A percentile compares a stretch with the other conserved stretches of the same genome.
These are phyloP conservation scores for Pseudomugil tenellus DNA, from an alignment of 2,797 vertebrate species.

Conservation along the genomic window DNA sequence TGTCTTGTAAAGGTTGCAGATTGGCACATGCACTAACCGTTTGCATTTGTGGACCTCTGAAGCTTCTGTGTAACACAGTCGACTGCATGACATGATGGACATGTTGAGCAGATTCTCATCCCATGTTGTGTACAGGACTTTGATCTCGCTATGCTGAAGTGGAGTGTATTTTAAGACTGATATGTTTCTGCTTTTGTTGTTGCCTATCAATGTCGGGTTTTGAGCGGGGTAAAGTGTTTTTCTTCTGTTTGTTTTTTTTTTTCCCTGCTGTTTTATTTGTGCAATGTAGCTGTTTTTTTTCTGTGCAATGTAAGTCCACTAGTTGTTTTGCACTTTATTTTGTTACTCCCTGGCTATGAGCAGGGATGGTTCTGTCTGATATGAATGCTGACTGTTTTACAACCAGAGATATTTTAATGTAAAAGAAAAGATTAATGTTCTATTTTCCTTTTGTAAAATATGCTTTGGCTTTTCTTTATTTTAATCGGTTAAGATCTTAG, in stretches of 20 bases:
- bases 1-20: slow-evolving; percentile 32
- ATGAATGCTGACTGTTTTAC: slow-evolving; percentile 83
- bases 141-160: slow-evolving; percentile 50
- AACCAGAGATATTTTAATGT: slow-evolving; percentile 75
- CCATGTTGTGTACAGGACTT: slow-evolving; percentile 47
- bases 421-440: slow-evolving; percentile 74
- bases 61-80: slow-evolving; percentile 49
- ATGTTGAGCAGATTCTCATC: slow-evolving; percentile 38
- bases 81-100: slow-evolving; percentile 63
- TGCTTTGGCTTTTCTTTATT: slow-evolving; percentile 65
- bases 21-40: slow-evolving; percentile 51
- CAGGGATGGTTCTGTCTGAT: slow-evolving; percentile 78
- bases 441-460: slow-evolving; percentile 75
- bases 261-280: slow-evolving; percentile 46
- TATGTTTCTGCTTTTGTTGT: slow-evolving; percentile 44
- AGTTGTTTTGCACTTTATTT: slow-evolving; percentile 83
- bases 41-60: slow-evolving; percentile 57
- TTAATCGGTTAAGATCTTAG: slow-evolving; percentile 65
- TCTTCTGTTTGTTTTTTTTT: slow-evolving; percentile 9
- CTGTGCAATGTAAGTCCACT: slow-evolving; percentile 70
- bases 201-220: slow-evolving; percentile 62
- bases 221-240: slow-evolving; percentile 51
- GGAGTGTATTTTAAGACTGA: slow-evolving; percentile 45
- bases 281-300: slow-evolving; percentile 61
- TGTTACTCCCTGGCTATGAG: slow-evolving; percentile 75